Conservation (phyloP, 2,797 vertebrate genomes). For the Potorous gilbertii region DNA sequence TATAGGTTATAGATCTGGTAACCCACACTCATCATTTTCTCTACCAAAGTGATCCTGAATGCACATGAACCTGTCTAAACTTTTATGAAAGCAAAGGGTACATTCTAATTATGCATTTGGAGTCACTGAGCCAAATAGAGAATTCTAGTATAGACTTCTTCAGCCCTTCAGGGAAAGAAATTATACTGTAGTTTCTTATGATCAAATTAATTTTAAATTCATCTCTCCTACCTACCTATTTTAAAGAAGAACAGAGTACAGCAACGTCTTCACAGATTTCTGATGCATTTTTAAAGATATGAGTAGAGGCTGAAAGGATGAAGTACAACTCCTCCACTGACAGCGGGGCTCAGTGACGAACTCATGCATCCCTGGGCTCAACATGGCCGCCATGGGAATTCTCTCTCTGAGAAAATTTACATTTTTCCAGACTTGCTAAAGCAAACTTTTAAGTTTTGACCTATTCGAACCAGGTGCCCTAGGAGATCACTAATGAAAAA, state of each 20-base stretch:
- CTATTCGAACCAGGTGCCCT: not conserved
- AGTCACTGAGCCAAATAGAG: not conserved
- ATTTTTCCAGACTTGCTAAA: not conserved
- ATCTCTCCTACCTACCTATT: not conserved
- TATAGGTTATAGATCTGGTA: not conserved
- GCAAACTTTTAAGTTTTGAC: not conserved
- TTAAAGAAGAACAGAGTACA: not conserved
- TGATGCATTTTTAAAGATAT: not conserved
- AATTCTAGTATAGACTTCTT: too few species aligned
- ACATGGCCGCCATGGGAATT: not conserved
- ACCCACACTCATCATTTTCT: not conserved
- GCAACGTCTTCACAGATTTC: not conserved
- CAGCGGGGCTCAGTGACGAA: not conserved
- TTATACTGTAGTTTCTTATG: too few species aligned
- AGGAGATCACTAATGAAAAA: not conserved
- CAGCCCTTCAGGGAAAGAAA: too few species aligned
- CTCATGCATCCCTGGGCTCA: not conserved
- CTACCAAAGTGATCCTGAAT: not conserved
- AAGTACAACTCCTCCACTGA: not conserved
- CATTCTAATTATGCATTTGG: not conserved
- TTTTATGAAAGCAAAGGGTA: not conserved
- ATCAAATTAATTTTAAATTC: too few species aligned
- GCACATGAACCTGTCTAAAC: not conserved
- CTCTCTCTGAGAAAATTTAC: not conserved
- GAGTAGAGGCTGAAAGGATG: not conserved